These are phyloP conservation scores for Tachysurus fulvidraco DNA, from an alignment of 2,113 vertebrate species.

Conservation along the genomic window DNA sequence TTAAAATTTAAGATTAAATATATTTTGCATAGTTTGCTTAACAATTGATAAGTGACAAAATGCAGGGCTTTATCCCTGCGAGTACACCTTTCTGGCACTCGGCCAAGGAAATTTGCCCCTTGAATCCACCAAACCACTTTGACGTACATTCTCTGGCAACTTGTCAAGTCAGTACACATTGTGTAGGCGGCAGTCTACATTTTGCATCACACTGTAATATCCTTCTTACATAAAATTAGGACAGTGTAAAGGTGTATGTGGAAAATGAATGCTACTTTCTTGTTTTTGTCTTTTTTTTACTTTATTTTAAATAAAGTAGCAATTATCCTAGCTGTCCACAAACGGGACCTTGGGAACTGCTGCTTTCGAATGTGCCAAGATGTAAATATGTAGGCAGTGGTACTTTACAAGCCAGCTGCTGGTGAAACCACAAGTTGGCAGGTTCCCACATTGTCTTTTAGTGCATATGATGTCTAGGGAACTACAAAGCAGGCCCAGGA, in stretches of 20 bases:
- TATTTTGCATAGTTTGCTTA: background rate
- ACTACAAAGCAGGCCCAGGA: background rate
- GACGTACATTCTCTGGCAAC: constrained; percentile 67
- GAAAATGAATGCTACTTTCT: constrained; percentile 6
- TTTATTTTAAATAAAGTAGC: background rate
- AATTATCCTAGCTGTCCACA: background rate
- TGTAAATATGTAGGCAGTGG: background rate
- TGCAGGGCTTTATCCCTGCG: constrained; percentile 17
- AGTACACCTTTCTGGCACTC: constrained; percentile 46
- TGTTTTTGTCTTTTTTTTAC: background rate
- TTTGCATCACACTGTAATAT: constrained; percentile 29
- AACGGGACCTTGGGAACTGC: background rate
- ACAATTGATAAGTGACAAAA: constrained; percentile 27
- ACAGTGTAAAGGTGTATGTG: constrained; percentile 34
- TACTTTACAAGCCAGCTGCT: background rate
- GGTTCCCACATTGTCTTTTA: background rate
- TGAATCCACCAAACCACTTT: constrained; percentile 58
- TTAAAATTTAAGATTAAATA: background rate
- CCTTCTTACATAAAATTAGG: constrained; percentile 32
- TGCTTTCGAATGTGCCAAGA: background rate
- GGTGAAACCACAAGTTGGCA: background rate
- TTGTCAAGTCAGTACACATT: constrained; percentile 59
- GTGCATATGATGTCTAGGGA: background rate
- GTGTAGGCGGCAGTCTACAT: constrained; percentile 53
- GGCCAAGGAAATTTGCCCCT: constrained; percentile 59